Conservation (phyloP, 2,888 invertebrate species). For the Nymphalis polychloros region DNA sequence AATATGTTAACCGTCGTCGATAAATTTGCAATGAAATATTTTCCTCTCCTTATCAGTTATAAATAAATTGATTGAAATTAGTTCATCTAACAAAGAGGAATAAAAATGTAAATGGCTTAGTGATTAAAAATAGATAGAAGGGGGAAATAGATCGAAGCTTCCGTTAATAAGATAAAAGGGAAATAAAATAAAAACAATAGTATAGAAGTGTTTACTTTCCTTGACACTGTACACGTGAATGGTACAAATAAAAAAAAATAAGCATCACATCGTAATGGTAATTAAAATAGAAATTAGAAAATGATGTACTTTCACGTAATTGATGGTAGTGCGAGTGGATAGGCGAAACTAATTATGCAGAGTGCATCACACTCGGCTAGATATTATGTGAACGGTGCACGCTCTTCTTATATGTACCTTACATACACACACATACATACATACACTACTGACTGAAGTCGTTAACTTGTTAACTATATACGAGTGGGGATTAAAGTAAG, state of each 20-base stretch:
- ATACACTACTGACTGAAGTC: slow-evolving; percentile 22
- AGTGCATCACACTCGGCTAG: slow-evolving; percentile 44
- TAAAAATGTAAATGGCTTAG: neutral
- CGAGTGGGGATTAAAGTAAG: slow-evolving; percentile 14
- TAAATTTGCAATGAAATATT: slow-evolving; percentile 70
- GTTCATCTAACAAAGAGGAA: neutral
- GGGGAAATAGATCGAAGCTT: neutral
- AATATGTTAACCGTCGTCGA: slow-evolving; percentile 60
- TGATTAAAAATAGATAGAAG: neutral
- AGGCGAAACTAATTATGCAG: slow-evolving; percentile 65
- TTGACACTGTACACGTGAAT: slow-evolving; percentile 12
- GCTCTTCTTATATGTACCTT: slow-evolving; percentile 32
- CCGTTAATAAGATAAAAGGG: neutral
- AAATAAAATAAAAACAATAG: slow-evolving; percentile 4
- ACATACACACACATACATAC: slow-evolving; percentile 9
- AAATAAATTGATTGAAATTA: slow-evolving; percentile 37
- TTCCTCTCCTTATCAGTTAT: slow-evolving; percentile 53
- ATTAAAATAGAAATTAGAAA: slow-evolving; percentile 68
- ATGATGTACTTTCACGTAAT: slow-evolving; percentile 65
- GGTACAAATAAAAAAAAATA: slow-evolving; percentile 25
- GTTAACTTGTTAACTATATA: slow-evolving; percentile 21
- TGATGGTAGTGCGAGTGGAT: slow-evolving; percentile 56
- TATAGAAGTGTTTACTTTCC: slow-evolving; percentile 12
- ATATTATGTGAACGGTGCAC: slow-evolving; percentile 39
- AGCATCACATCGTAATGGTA: slow-evolving; percentile 41